Evolutionary conservation across 2,113 vertebrate species (phyloP), one percentile per base, ranked within the genome.

Genomic region (Narcine bancroftii): DNA sequence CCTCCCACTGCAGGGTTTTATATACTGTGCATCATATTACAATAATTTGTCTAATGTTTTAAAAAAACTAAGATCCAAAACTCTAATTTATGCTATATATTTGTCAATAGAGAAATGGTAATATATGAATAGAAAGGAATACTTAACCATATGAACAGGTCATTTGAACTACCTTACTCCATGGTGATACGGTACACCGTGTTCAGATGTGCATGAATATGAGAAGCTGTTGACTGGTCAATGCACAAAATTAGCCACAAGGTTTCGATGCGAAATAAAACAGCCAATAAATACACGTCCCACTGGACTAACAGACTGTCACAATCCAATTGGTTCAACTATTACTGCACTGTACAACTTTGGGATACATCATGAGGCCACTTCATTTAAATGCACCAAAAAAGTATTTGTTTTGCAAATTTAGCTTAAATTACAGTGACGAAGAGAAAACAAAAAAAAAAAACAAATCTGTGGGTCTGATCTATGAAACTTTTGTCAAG

Each of bases 61-160:
- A 65, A 42, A 91, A 39, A 91, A 91, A 91, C 71, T 69, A 91
- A 87, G 29, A 71, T 45, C 65, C n/a, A 60, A 19, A 69, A 47
- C 60, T 91, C 65, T 17, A 91, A 69, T 91, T 91, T 91, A 65
- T 47, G 60, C 89, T 69, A 69, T 66, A 91, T 66, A 45, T 91
- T 91, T 69, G 60, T 91, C 63, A 69, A 71, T 36, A 91, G 42
- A 71, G 24, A 91, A 36, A 65, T 26, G 42, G 10, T 91, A 42
- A 65, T 53, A 91, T 71, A 47, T 91, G 89, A 91, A 91, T 91
- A 91, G 95, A 95, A 96, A 95, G 95, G 97, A 96, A 95, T 96
- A 95, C 96, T 95, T 95, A 96, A 96, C 97, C 96, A 96, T 97
- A 97, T 96, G 96, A 96, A 97, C 93, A 95, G 95, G 95, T 95